phyloP scores from a whole-genome alignment of 2,113 vertebrate species.

The Ginglymostoma cirratum region DNA sequence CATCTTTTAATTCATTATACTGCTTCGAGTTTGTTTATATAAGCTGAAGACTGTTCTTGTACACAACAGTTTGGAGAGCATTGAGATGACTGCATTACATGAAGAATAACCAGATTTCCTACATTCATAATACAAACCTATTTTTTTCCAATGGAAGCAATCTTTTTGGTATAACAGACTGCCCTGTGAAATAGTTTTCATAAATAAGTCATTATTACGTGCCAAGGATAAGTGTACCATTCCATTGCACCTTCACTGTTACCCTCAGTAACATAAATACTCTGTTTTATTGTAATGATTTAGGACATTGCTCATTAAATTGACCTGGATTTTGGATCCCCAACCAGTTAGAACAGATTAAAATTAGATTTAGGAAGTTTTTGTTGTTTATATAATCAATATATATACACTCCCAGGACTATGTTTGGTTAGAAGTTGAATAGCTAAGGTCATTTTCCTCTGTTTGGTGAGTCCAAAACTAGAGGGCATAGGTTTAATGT shows the following conservation, averaged over 20 bases:
- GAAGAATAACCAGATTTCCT: not conserved
- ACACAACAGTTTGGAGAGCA: not conserved
- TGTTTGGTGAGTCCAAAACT: too few species aligned
- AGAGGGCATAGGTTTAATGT: too few species aligned
- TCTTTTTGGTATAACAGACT: not conserved
- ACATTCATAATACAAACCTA: not conserved
- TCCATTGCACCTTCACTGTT: slow-evolving; percentile 1
- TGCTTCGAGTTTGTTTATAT: not conserved
- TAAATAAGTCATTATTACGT: not conserved
- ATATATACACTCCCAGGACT: not conserved
- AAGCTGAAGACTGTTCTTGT: not conserved
- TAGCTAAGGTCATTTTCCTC: too few species aligned
- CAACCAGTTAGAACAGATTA: not conserved
- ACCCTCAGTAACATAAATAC: not conserved
- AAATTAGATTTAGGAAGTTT: not conserved
- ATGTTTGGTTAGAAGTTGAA: not conserved
- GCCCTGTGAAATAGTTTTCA: not conserved
- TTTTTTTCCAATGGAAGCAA: not conserved
- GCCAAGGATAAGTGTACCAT: not conserved
- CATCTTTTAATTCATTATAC: not conserved
- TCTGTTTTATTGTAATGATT: not conserved
- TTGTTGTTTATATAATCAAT: not conserved
- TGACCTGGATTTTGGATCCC: not conserved
- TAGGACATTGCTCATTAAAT: not conserved
- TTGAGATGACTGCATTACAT: not conserved